Percentiles rank a stretch among this genome's conserved stretches.
phyloP scores from a whole-genome alignment of 2,113 vertebrate genomes.

The Cyanistes caeruleus region DNA sequence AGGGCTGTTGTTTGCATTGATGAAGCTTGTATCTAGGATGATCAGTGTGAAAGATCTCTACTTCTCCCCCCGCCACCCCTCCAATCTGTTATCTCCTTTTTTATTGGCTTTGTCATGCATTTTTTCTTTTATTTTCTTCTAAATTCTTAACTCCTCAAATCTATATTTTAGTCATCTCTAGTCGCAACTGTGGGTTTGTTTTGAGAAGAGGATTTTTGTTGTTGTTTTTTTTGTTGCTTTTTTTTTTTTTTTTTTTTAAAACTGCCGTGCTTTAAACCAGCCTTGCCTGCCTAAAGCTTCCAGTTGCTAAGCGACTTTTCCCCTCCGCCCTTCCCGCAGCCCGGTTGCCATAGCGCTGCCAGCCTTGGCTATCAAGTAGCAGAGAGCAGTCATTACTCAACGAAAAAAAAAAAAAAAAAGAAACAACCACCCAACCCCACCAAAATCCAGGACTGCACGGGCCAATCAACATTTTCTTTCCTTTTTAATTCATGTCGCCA shows the following conservation, averaged over 20 bases:
- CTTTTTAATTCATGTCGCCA: background rate
- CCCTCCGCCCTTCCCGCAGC: constrained; percentile 63
- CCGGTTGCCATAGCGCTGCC: constrained; percentile 78
- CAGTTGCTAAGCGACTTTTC: constrained; percentile 77
- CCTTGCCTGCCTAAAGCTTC: constrained; percentile 72
- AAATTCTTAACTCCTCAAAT: background rate
- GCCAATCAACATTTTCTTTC: constrained; percentile 47
- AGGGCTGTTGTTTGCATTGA: background rate
- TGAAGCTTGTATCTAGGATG: background rate
- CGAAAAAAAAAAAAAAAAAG: background rate
- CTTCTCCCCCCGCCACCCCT: fast-evolving
- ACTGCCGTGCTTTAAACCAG: constrained; percentile 64
- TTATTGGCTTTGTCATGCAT: background rate
- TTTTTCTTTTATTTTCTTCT: background rate
- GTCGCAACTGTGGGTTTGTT: background rate
- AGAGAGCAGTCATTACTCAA: constrained; percentile 71
- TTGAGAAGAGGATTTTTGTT: background rate
- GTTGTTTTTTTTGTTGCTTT: background rate
- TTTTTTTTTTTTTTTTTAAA: background rate
- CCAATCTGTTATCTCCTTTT: background rate
- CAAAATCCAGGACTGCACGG: background rate
- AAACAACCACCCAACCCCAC: background rate
- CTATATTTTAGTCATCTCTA: background rate
- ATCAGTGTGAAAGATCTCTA: background rate
- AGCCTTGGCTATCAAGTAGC: constrained; percentile 74